phyloP scores from a whole-genome alignment of 2,888 invertebrate species.

The Noctuana brunneofusca region DNA sequence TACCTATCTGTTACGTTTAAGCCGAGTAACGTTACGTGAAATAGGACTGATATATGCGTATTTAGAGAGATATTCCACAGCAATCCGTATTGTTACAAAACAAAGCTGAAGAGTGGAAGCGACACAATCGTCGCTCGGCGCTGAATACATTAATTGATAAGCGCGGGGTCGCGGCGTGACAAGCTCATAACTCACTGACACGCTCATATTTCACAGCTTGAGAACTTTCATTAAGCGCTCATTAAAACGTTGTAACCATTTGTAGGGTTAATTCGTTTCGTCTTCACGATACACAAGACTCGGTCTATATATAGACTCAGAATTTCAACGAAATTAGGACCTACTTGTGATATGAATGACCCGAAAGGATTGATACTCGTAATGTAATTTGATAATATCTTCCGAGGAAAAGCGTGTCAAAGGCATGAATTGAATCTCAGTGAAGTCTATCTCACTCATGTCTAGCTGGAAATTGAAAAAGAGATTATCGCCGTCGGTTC shows the following conservation, averaged over 20 bases:
- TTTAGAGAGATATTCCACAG: slow-evolving; percentile 10
- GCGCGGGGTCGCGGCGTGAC: slow-evolving; percentile 54
- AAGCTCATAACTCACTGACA: slow-evolving; percentile 61
- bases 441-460: too few species aligned
- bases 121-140: slow-evolving; percentile 52
- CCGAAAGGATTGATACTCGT: too few species aligned
- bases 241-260: slow-evolving; percentile 42
- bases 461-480: too few species aligned
- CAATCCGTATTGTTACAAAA: slow-evolving; percentile 38
- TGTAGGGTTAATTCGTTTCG: slow-evolving; percentile 25
- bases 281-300: not conserved
- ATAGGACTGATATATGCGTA: slow-evolving; percentile 12
- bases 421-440: too few species aligned
- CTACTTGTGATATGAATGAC: too few species aligned
- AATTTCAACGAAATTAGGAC: not conserved
- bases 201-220: slow-evolving; percentile 59
- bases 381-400: too few species aligned
- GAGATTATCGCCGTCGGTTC: too few species aligned
- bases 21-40: slow-evolving; percentile 6
- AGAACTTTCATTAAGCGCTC: slow-evolving; percentile 55
- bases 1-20: slow-evolving; percentile 3
- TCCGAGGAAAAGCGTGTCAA: too few species aligned
- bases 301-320: not conserved
- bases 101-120: slow-evolving; percentile 33
- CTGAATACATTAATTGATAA: slow-evolving; percentile 72